A percentile compares a stretch with the other conserved stretches of the same genome.
These are phyloP conservation scores for Meteorus colon DNA, from an alignment of 2,888 invertebrate species.

Conservation along the genomic window DNA sequence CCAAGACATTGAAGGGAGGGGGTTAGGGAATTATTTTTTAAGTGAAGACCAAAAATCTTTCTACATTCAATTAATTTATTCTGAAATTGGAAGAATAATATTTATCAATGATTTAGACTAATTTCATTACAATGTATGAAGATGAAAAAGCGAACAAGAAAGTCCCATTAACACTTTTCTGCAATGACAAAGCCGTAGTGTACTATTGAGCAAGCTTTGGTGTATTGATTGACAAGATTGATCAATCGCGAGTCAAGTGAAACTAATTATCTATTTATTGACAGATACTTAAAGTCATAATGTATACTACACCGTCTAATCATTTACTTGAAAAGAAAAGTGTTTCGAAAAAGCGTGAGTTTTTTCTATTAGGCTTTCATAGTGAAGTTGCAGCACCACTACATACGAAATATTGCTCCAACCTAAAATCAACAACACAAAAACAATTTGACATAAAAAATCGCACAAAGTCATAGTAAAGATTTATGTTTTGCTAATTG, in stretches of 20 bases:
- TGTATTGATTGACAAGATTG: not conserved
- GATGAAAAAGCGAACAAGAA: constrained; percentile 48
- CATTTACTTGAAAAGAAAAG: constrained; percentile 3
- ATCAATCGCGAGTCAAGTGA: not conserved
- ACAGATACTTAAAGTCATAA: not conserved
- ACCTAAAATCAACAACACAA: not conserved
- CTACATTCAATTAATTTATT: not conserved
- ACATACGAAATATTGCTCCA: not conserved
- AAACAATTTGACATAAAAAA: constrained; percentile 17
- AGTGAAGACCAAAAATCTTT: too few relatives aligned
- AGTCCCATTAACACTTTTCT: constrained; percentile 54
- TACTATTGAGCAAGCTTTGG: too few relatives aligned
- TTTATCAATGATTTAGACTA: not conserved
- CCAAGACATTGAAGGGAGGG: not conserved
- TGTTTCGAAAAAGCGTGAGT: constrained; percentile 10
- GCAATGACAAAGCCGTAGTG: not conserved
- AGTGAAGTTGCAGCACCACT: constrained; percentile 29
- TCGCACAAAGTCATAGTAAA: not conserved
- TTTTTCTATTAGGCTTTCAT: not conserved
- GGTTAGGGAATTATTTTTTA: too few relatives aligned
- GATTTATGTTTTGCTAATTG: not conserved
- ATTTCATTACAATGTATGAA: not conserved
- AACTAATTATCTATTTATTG: not conserved
- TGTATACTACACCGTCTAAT: not conserved
- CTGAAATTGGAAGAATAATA: not conserved